Evolutionary conservation across 2,113 vertebrate genomes (phyloP).

Genomic region (Shinisaurus crocodilurus): DNA sequence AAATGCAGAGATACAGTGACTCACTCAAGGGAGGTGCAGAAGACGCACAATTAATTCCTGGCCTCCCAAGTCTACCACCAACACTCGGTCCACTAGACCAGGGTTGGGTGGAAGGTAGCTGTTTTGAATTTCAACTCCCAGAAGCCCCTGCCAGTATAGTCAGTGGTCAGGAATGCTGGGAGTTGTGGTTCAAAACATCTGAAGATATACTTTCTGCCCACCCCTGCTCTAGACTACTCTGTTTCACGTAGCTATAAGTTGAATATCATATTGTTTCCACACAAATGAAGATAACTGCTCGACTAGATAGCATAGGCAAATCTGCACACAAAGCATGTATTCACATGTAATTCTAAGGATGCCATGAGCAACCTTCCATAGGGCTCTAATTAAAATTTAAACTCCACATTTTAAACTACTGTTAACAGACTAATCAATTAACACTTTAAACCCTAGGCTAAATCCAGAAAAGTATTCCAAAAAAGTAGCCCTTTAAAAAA

Average conservation of each 20-base stretch:
- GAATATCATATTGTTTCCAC: not conserved
- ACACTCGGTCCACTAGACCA: not conserved
- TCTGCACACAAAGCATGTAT: not conserved
- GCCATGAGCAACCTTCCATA: not conserved
- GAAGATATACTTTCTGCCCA: no score
- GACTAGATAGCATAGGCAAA: not conserved
- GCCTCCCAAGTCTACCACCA: not conserved
- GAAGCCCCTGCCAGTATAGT: no score
- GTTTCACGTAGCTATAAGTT: not conserved
- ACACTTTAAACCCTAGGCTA: not conserved
- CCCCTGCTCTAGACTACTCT: no score
- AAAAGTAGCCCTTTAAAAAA: not conserved
- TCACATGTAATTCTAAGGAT: not conserved
- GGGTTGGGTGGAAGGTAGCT: no score
- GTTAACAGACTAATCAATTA: not conserved
- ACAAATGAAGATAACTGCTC: not conserved
- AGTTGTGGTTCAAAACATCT: no score
- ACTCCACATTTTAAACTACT: not conserved
- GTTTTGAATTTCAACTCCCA: no score
- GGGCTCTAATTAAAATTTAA: slow-evolving; percentile 8
- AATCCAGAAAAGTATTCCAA: not conserved
- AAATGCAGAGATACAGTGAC: not conserved
- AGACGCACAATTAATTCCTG: not conserved
- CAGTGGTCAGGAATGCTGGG: no score
- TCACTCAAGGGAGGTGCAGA: no score